phyloP scores from a whole-genome alignment of 2,797 vertebrate species.

The Chelidonichthys spinosus region DNA sequence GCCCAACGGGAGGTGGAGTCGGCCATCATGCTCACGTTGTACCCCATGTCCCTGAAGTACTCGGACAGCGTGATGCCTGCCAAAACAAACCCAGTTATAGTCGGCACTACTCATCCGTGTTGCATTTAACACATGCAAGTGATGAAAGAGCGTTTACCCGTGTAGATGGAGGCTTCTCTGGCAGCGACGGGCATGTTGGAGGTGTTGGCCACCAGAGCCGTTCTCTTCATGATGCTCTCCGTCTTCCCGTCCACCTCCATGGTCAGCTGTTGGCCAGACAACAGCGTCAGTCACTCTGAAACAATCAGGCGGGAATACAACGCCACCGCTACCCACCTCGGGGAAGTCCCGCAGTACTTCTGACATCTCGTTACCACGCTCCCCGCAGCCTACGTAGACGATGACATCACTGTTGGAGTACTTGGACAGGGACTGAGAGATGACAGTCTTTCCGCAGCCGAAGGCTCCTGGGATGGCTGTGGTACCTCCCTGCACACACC shows the following conservation, averaged over 20 bases:
- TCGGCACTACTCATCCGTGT: background rate
- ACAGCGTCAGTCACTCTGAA: slow-evolving; percentile 46
- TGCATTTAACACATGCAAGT: too few species aligned
- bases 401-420: slow-evolving; percentile 99
- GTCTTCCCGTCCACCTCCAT: slow-evolving; percentile 97
- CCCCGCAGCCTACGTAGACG: slow-evolving; percentile 96
- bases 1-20: slow-evolving; percentile 99
- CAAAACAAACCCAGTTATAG: slow-evolving; percentile 21
- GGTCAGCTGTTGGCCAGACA: slow-evolving; percentile 86
- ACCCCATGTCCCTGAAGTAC: slow-evolving; percentile 99
- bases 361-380: slow-evolving; percentile 98
- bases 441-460: slow-evolving; percentile 97
- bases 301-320: background rate
- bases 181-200: slow-evolving; percentile 99
- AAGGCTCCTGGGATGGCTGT: slow-evolving; percentile 98
- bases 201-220: slow-evolving; percentile 96
- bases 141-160: slow-evolving; percentile 80
- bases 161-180: slow-evolving; percentile 98
- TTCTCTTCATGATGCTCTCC: slow-evolving; percentile 99
- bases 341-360: slow-evolving; percentile 95
- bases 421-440: slow-evolving; percentile 97
- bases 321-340: slow-evolving; percentile 68
- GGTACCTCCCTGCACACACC: slow-evolving; percentile 97
- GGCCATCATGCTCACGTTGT: slow-evolving; percentile 99
- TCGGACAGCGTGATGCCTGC: slow-evolving; percentile 96